These are phyloP conservation scores for Dendronephthya gigantea DNA, from an alignment of 64 coral and sea anemone genomes.

Conservation along the genomic window DNA sequence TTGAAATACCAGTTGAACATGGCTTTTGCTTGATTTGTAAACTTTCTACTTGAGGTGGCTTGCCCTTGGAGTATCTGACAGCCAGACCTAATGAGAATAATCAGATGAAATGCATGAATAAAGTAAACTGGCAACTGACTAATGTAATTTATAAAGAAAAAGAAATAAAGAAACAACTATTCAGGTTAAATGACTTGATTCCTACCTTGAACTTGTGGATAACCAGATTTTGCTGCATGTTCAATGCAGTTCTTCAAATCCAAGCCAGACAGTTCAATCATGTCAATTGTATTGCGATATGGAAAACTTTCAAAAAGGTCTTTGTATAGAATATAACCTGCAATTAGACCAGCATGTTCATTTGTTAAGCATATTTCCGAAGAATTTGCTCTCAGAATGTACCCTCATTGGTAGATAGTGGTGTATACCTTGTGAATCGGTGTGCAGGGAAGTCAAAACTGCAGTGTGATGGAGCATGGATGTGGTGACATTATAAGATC, in stretches of 20 bases:
- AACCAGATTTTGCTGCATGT: background rate
- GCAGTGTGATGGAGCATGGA: background rate
- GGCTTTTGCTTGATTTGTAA: background rate
- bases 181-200: too few relatives aligned
- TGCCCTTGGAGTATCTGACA: background rate
- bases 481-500: background rate
- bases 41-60: background rate
- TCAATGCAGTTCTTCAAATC: conserved; percentile 11
- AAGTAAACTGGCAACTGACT: too few relatives aligned
- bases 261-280: conserved; percentile 52
- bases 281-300: conserved; percentile 60
- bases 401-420: background rate
- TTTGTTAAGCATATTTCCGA: background rate
- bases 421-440: background rate
- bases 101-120: background rate
- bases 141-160: too few relatives aligned
- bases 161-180: too few relatives aligned
- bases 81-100: background rate
- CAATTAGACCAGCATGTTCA: background rate
- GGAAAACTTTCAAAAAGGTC: conserved; percentile 61
- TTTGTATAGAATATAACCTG: conserved; percentile 25
- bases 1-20: background rate
- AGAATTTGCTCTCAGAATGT: background rate
- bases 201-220: background rate
- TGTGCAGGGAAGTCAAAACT: background rate